A percentile compares a stretch with the other conserved stretches of the same genome.
phyloP scores from a whole-genome alignment of 2,113 vertebrate genomes.

The Lipophrys pholis region DNA sequence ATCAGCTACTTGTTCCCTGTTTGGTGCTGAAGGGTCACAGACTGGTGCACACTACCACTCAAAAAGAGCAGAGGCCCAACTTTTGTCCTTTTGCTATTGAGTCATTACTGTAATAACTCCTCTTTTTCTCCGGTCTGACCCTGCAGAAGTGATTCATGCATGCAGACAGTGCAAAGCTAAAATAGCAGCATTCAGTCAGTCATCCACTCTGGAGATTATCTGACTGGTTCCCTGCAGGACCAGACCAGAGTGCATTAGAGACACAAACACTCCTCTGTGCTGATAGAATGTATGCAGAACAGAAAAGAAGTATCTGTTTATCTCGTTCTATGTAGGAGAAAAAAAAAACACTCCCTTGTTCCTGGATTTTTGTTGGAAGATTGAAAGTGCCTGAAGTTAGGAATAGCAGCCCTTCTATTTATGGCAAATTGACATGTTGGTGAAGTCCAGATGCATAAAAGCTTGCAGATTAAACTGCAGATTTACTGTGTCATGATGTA shows the following conservation, averaged over 20 bases:
- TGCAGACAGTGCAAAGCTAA: constrained; percentile 45
- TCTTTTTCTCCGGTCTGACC: constrained; percentile 37
- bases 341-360: too few species aligned
- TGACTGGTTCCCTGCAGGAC: constrained; percentile 34
- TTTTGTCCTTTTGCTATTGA: not conserved
- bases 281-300: not conserved
- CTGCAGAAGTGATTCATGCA: constrained; percentile 39
- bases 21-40: not conserved
- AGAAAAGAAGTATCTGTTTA: not conserved
- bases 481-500: constrained; percentile 43
- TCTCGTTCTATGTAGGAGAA: too few species aligned
- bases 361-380: not conserved
- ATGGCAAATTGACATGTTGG: constrained; percentile 40
- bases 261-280: not conserved
- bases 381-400: constrained; percentile 1
- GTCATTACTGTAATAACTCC: constrained; percentile 38
- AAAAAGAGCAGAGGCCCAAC: constrained; percentile 1
- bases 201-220: constrained; percentile 55
- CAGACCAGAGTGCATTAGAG: constrained; percentile 13
- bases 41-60: not conserved
- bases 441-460: constrained; percentile 45
- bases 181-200: constrained; percentile 48
- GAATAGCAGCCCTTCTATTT: constrained; percentile 26
- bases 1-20: not conserved
- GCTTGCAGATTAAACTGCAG: constrained; percentile 28